Base-by-base conservation (phyloP, 1,140 invertebrate species). In the Eufriesea mexicana region DNA sequence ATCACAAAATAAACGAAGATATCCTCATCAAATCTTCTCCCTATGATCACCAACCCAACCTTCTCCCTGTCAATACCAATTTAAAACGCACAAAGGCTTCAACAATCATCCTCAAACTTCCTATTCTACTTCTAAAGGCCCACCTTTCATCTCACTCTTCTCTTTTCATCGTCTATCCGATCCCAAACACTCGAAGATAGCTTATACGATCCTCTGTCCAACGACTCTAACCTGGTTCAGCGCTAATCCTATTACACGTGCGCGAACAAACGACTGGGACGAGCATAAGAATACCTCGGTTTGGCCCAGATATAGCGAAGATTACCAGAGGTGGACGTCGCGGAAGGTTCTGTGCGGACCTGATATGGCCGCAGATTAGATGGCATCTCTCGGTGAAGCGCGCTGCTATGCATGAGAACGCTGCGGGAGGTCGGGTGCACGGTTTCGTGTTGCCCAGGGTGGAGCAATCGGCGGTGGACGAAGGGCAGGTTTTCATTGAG, bases 371-470 rank as follows among this genome's bases (percentile, higher is more conserved):
- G 25, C 62, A 57, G 87, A 85, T 87, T 85, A 85, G 83, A 76
- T 83, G 35, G n/a, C n/a, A 73, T 88, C 85, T 82, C 70, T n/a
- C n/a, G n/a, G n/a, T n/a, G 6, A 8, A 76, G 28, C 57, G 28
- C 28, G 18, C 47, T 72, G 55, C 8, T 23, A 20, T 81, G 77
- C 77, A 78, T 81, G 71, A 66, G 66, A 73, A 42, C 83, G 54
- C 77, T 16, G 78, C 87, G 67, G 86, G 81, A 74, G 84, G 79
- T 73, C 87, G 64, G 20, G 4, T 42, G 74, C 61, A 71, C 61
- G 66, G 83, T 86, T 86, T 54, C 55, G 42, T 76, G 61, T 87
- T 79, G 67, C 83, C 76, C 88, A 90, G 66, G 59, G 59, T 14
- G 28, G 2, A 47, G 9, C 55, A 70, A 85, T 87, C 55, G 72